Evolutionary conservation across 2,113 vertebrate species (phyloP).

Genomic region (Siphamia tubifer): DNA sequence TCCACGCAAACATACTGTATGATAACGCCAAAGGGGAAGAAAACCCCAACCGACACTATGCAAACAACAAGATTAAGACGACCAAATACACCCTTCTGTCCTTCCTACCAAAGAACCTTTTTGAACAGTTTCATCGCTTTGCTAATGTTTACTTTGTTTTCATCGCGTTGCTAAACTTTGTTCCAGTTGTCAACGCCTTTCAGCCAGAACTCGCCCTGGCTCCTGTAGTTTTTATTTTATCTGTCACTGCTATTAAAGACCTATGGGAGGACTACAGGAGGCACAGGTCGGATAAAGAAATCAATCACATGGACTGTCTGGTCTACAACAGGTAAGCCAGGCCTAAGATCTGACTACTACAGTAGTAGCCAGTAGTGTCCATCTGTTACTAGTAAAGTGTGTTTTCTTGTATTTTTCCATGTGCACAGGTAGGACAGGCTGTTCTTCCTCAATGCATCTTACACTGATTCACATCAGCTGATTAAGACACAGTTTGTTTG

Average conservation of each 20-base stretch:
- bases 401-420: neutral
- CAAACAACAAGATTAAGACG: slow-evolving; percentile 92
- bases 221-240: slow-evolving; percentile 94
- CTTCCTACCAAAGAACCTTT: slow-evolving; percentile 97
- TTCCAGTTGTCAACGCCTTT: slow-evolving; percentile 92
- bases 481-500: neutral
- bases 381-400: neutral
- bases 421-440: neutral
- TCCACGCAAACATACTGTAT: slow-evolving; percentile 83
- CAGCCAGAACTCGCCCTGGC: slow-evolving; percentile 93
- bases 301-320: slow-evolving; percentile 96
- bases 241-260: slow-evolving; percentile 95
- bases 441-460: neutral
- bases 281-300: slow-evolving; percentile 91
- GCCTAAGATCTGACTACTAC: neutral
- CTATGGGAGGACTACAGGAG: slow-evolving; percentile 97
- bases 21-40: slow-evolving; percentile 70
- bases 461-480: neutral
- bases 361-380: neutral
- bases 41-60: slow-evolving; percentile 77
- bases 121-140: slow-evolving; percentile 95
- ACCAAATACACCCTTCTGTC: slow-evolving; percentile 95
- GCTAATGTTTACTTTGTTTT: slow-evolving; percentile 98
- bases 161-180: slow-evolving; percentile 94
- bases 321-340: slow-evolving; percentile 90